Conservation (phyloP, 2,113 vertebrate species). For the Epinephelus lanceolatus region DNA sequence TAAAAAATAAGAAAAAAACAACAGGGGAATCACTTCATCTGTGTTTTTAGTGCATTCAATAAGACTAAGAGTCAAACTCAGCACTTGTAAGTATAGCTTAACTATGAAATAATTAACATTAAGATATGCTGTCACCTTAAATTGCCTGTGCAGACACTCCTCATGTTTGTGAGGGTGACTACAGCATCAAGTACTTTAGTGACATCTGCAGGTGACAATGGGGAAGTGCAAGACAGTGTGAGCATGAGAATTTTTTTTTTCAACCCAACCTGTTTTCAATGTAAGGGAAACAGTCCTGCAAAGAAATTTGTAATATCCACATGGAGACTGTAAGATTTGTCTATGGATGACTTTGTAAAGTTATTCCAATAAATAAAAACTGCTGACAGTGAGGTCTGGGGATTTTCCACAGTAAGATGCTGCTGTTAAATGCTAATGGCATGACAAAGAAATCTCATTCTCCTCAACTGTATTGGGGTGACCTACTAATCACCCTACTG, state of each 20-base stretch:
- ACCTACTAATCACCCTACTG: too few relatives aligned
- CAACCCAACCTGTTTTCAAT: not conserved
- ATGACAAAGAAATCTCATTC: not conserved
- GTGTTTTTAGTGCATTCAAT: not conserved
- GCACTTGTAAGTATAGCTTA: not conserved
- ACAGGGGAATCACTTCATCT: not conserved
- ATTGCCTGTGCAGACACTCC: not conserved
- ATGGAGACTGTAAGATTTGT: not conserved
- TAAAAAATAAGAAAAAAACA: too few relatives aligned
- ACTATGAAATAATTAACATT: not conserved
- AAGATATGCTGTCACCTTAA: not conserved
- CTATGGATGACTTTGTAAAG: too few relatives aligned
- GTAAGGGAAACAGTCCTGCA: not conserved
- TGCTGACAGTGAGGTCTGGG: too few relatives aligned
- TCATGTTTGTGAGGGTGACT: not conserved
- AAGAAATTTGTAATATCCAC: not conserved
- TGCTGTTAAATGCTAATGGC: too few relatives aligned
- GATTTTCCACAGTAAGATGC: not conserved
- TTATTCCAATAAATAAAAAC: too few relatives aligned
- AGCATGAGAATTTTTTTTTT: not conserved
- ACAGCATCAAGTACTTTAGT: not conserved
- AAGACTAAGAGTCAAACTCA: not conserved
- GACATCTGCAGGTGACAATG: constrained; percentile 12
- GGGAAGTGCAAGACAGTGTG: not conserved
- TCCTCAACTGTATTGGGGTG: not conserved